Percentiles rank a stretch among this genome's conserved stretches.
Conservation (phyloP, 2,113 vertebrate species). For the Noturus placidus region DNA sequence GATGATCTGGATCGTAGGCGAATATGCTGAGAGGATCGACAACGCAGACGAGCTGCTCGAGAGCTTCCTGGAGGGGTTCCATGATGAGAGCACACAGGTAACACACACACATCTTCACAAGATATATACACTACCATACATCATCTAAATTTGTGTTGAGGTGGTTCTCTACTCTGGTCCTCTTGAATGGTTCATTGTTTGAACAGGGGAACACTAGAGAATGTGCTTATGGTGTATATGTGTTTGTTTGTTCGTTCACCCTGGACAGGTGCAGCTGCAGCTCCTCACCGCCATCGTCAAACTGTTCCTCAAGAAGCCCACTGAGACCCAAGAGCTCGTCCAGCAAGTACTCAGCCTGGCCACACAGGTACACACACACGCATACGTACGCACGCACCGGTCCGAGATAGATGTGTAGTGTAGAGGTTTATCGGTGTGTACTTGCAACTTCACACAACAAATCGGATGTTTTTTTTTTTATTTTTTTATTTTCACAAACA, state of each 20-base stretch:
- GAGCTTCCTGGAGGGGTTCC: conserved; percentile 19
- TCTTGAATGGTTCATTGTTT: background rate
- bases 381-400: background rate
- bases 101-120: background rate
- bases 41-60: conserved; percentile 24
- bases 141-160: background rate
- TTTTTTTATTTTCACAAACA: background rate
- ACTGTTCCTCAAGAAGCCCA: conserved; percentile 96
- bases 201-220: background rate
- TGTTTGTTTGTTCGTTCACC: background rate
- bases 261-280: conserved; percentile 89
- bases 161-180: background rate
- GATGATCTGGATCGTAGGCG: conserved; percentile 24
- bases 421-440: too few species aligned
- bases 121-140: too few species aligned
- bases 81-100: conserved; percentile 18
- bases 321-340: conserved; percentile 94
- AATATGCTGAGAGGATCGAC: conserved; percentile 26
- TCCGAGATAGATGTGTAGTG: too few species aligned
- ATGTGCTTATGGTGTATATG: background rate
- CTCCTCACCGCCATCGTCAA: conserved; percentile 95
- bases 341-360: conserved; percentile 97
- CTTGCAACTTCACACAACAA: too few species aligned
- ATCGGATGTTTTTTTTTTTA: background rate
- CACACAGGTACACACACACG: conserved; percentile 82